Conservation (phyloP, 1,140 invertebrate genomes). For the Phortica variegata region DNA sequence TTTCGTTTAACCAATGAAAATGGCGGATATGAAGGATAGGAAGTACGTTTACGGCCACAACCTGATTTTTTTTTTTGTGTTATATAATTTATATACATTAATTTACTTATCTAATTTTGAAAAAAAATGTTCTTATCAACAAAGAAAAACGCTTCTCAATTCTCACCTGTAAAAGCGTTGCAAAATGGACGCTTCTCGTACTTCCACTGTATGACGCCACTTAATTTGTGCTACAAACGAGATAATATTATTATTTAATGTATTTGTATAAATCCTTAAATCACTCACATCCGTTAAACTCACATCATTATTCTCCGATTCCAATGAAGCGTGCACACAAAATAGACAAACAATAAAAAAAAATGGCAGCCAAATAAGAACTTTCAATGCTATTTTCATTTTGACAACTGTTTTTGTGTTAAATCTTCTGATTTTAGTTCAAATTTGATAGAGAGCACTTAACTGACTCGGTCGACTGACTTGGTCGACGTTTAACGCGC, state of each 20-base stretch:
- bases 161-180: slow-evolving; percentile 72
- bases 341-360: slow-evolving; percentile 20
- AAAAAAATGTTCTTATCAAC: no score
- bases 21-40: slow-evolving; percentile 59
- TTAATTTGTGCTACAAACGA: slow-evolving; percentile 42
- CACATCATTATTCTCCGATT: slow-evolving; percentile 38
- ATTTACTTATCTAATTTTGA: no score
- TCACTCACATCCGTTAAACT: slow-evolving; percentile 36
- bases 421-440: not conserved
- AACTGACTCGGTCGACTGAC: no score
- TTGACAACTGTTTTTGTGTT: not conserved
- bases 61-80: no score
- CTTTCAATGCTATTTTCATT: slow-evolving; percentile 27
- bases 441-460: not conserved
- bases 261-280: no score
- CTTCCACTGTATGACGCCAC: slow-evolving; percentile 50
- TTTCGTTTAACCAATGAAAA: slow-evolving; percentile 44
- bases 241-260: not conserved
- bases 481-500: slow-evolving; percentile 18
- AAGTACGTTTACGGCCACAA: slow-evolving; percentile 67
- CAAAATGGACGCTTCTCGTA: slow-evolving; percentile 69
- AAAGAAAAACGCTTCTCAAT: no score
- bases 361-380: slow-evolving; percentile 16
- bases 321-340: slow-evolving; percentile 24
- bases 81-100: no score